Base-by-base conservation (phyloP, 2,888 invertebrate species). In the Norana najaformis region DNA sequence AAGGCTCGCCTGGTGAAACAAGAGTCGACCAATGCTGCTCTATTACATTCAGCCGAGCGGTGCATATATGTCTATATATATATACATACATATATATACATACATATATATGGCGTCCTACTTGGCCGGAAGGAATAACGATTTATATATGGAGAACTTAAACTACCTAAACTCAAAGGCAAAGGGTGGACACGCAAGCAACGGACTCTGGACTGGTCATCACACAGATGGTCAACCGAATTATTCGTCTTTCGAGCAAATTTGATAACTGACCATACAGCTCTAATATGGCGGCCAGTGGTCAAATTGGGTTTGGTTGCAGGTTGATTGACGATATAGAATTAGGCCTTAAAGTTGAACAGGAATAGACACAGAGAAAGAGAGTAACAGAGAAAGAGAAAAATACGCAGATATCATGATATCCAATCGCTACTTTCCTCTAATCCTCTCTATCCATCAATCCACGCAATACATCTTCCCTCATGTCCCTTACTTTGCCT, bases 261-360 rank as follows among this genome's bases (percentile, higher is more conserved):
- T 69, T 69, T n/a, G 69, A 69, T 69, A 69, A 69, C 69, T 69
- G 69, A 69, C 69, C 69, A n/a, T n/a, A n/a, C n/a, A 69, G 69
- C 69, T 69, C n/a, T n/a, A 69, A 69, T 69, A 69, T 69, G 69
- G n/a, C 69, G 69, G 30, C n/a, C 30, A n/a, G 69, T 69, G 13
- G 69, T 69, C 69, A 69, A 69, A 69, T 69, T n/a, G 69, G 69
- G n/a, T 69, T 69, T 69, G n/a, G 69, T n/a, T 30, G 69, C n/a
- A 69, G 69, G 69, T 69, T 69, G 69, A 69, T 69, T 69, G 69
- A 69, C 69, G 69, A 69, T 69, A 69, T 69, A n/a, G 69, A 69
- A 11, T 69, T 69, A 69, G 69, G 69, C 11, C n/a, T 69, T 0
- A n/a, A n/a, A 8, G 11, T 69, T 8, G 16, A 69, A 6, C 11